Evolutionary conservation across 2,888 invertebrate genomes (phyloP), one percentile per base, ranked within the genome.

Genomic region (Cybosia mesomella): DNA sequence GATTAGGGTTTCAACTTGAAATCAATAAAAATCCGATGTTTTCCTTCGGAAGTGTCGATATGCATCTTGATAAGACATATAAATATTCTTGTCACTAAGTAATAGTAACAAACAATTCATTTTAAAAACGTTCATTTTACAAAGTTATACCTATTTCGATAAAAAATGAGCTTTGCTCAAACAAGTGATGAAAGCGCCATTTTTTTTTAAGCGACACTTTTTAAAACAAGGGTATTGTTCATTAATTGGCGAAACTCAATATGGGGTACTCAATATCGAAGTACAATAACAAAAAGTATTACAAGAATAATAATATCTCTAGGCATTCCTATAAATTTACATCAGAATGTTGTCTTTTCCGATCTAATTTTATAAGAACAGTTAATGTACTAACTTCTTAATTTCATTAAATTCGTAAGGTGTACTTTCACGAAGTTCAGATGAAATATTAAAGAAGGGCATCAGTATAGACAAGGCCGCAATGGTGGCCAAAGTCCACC

Each of bases 171-270:
- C 49, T 49, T 8, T n/a, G 49, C 49, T 49, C 49, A 49, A 49
- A n/a, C n/a, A 49, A 49, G n/a, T 9, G n/a, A 49, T 2, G n/a
- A 9, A 18, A 39, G 15, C 2, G 13, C 13, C 15, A 2, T 4
- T 13, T 39, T 39, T 39, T 11, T 10, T 13, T 13, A 36, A 39
- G 39, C 15, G 39, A 4, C 39, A 15, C n/a, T 49, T 49, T 49
- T n/a, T n/a, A 18, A n/a, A 49, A 49, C 18, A 43, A 43, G 18
- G 15, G 13, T 39, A 39, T 39, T 15, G 43, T 43, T 43, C 4
- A n/a, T n/a, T 49, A 49, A 8, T n/a, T 49, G 49, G 49, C 49
- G 49, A 49, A 49, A n/a, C 49, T n/a, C 49, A 49, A 49, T 49
- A 49, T 49, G 1, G n/a, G 5, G 43, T 36, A 13, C 13, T 10